Base-by-base conservation (phyloP, 2,888 invertebrate species). In the Stenotaenia linearis region DNA sequence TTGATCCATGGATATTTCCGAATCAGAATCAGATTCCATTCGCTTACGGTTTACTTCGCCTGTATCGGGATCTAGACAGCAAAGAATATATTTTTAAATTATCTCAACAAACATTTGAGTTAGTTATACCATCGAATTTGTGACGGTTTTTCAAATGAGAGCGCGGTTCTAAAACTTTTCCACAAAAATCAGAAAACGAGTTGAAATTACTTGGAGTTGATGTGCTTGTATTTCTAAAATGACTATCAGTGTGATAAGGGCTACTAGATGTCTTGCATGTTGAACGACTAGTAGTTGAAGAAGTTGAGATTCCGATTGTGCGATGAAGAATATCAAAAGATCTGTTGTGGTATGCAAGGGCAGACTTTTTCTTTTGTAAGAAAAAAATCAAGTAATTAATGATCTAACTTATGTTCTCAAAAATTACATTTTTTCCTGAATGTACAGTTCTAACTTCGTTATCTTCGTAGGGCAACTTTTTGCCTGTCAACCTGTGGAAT, bases 181-280 rank as follows among this genome's bases (percentile, higher is more conserved):
- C 25, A 30, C 28, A 56, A 15, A 18, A 21, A 61, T 80, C 78
- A 25, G 78, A 74, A 25, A 35, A 77, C 25, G 76, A 61, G 35
- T 76, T 79, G 23, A 80, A 80, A 77, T 81, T 80, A 37, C 82
- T 82, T 0, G 86, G 85, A 0, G 86, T 85, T 3, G 86, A 85
- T 9, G 86, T 85, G 79, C 84, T 85, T 32, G 81, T 82, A 78
- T 84, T 84, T 81, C 84, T 84, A 74, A 85, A 82, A 81, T 85
- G 85, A 78, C 85, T 84, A 78, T 86, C 85, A 15, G 84, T 84
- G 45, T 93, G 91, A 85, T 96, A 97, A 10, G 96, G 95, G 86
- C 96, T 95, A 32, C 96, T 95, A 83, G 95, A 93, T 15, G 97
- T 97, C 86, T 97, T 97, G 77, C 94, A 96, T 0, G 97, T 97